Conservation (phyloP, 2,113 vertebrate genomes). For the Cyphomyrus discorhynchus region DNA sequence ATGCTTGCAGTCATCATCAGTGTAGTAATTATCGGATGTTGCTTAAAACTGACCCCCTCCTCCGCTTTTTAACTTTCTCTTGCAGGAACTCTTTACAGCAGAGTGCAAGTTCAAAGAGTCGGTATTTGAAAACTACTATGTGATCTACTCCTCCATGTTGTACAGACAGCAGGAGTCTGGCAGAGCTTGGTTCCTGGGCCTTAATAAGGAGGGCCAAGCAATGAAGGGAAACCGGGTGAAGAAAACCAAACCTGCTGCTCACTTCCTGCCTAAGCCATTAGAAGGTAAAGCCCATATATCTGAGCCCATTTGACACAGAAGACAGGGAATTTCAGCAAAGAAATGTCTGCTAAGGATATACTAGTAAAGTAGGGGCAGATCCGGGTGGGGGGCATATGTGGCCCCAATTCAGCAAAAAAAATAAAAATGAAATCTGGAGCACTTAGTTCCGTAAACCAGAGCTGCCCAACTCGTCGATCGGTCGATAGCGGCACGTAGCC, state of each 20-base stretch:
- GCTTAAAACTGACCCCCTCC: background rate
- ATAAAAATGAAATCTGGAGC: background rate
- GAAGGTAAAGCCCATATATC: conserved; percentile 68
- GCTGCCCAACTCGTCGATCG: background rate
- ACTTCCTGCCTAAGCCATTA: conserved; percentile 99
- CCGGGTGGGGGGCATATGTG: background rate
- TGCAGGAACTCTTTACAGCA: conserved; percentile 92
- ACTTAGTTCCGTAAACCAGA: background rate
- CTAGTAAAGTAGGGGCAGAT: background rate
- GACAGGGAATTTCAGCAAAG: background rate
- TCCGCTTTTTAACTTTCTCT: conserved; percentile 18
- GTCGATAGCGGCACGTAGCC: background rate
- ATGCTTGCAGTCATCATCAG: background rate
- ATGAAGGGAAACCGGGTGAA: conserved; percentile 99
- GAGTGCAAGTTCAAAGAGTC: conserved; percentile 99
- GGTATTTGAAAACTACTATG: conserved; percentile 98
- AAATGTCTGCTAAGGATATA: background rate
- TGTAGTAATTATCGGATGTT: background rate
- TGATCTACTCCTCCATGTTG: conserved; percentile 98
- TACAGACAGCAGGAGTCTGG: conserved; percentile 98
- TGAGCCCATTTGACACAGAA: background rate
- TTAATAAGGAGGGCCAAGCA: conserved; percentile 92
- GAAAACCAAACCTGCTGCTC: conserved; percentile 98
- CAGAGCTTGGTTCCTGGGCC: conserved; percentile 93
- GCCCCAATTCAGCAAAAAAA: background rate